phyloP scores from a whole-genome alignment of 2,888 invertebrate genomes.

The Zhuqinia jingwanae region DNA sequence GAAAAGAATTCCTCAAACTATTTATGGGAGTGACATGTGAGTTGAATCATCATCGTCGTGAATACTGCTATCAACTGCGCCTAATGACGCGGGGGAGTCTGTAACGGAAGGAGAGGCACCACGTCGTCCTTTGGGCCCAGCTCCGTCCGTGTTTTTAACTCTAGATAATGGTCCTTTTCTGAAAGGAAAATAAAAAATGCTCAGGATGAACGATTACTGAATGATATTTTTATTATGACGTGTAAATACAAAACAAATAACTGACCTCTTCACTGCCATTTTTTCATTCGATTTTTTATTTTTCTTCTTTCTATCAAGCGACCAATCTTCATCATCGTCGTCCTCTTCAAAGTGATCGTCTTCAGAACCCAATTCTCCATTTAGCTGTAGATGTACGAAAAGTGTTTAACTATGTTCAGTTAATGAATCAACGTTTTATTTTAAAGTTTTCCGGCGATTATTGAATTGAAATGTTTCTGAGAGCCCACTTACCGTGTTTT shows the following conservation, averaged over 20 bases:
- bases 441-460: too few species aligned
- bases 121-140: conserved; percentile 57
- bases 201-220: not conserved
- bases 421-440: too few species aligned
- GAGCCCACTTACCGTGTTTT: conserved; percentile 26
- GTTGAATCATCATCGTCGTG: conserved; percentile 72
- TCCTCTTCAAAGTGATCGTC: conserved; percentile 77
- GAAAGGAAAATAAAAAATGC: not conserved
- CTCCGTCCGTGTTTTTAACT: conserved; percentile 54
- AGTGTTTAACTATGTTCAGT: too few species aligned
- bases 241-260: too few species aligned
- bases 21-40: conserved; percentile 55
- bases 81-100: conserved; percentile 64
- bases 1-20: not conserved
- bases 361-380: conserved; percentile 75
- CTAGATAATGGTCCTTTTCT: conserved; percentile 74
- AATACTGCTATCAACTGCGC: conserved; percentile 53
- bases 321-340: conserved; percentile 78
- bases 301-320: conserved; percentile 77
- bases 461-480: too few species aligned
- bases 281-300: conserved; percentile 75
- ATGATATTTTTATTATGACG: too few species aligned
- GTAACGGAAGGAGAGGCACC: conserved; percentile 75
- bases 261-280: conserved; percentile 74
- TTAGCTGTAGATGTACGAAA: conserved; percentile 55